Evolutionary conservation across 2,888 invertebrate species (phyloP), one percentile per base, ranked within the genome.

Genomic region (Steinernema hermaphroditum): DNA sequence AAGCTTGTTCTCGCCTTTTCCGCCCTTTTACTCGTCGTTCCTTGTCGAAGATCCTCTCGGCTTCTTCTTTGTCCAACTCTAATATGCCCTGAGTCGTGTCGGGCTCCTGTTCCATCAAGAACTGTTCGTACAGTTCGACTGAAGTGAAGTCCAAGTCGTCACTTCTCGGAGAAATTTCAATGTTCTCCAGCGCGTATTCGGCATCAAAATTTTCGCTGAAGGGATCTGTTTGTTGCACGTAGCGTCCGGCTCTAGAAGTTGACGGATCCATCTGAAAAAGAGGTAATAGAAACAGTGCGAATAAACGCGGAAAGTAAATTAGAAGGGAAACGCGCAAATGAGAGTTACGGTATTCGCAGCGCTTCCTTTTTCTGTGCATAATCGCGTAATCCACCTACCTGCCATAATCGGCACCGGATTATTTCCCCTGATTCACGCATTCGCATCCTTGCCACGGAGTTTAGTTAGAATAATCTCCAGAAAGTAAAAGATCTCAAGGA

Each of bases 131-230:
- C 32, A 32, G 32, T n/a, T 62, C 62, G 16, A 62, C 27, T 14
- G 62, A 32, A 16, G 29, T 32, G 16, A 62, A 32, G 9, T 62
- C 32, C 32, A 62, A 2, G n/a, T 62, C 62, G 34, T 32, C 62
- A 4, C 12, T 9, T 62, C 29, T 29, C 16, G 62, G 32, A 6
- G 32, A n/a, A 9, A 62, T 16, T 4, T 62, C 4, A 8, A 19
- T 4, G 46, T 16, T 19, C 16, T 62, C 27, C 27, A 62, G 32
- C 9, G 16, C 16, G 16, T 14, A 12, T 2, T 62, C 32, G 8
- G 62, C 62, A 32, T 62, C 62, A 32, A 62, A 62, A 14, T 32
- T 62, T 4, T 62, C 62, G 62, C 62, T 62, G 62, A 22, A 50
- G 2, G 50, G 50, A 24, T 50, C 50, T 12, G 24, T 4, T 12